Evolutionary conservation across 2,797 vertebrate genomes (phyloP).

Genomic region (Karalla daura): DNA sequence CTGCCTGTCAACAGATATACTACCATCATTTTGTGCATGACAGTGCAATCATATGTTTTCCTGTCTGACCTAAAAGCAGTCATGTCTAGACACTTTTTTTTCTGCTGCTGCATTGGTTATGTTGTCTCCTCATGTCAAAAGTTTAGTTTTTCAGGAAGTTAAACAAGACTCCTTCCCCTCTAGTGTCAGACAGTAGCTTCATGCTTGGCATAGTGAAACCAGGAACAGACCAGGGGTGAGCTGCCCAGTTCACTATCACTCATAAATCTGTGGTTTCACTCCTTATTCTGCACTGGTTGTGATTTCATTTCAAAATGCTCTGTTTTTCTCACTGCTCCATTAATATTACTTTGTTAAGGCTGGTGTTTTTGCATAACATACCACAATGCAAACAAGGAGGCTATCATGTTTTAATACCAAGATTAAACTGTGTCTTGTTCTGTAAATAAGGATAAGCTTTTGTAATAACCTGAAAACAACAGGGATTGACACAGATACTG

Average conservation of each 20-base stretch:
- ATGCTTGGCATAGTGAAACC: slow-evolving; percentile 68
- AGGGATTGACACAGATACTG: slow-evolving; percentile 77
- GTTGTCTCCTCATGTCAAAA: slow-evolving; percentile 75
- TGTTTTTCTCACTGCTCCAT: slow-evolving; percentile 16
- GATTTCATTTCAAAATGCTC: slow-evolving; percentile 8
- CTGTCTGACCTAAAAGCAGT: slow-evolving; percentile 75
- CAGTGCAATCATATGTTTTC: slow-evolving; percentile 72
- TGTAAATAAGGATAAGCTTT: slow-evolving; percentile 68
- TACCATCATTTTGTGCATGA: slow-evolving; percentile 60
- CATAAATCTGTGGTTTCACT: slow-evolving; percentile 53
- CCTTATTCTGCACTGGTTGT: slow-evolving; percentile 1
- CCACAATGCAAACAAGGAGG: slow-evolving; percentile 25
- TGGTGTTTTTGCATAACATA: slow-evolving; percentile 1
- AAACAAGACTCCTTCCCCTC: slow-evolving; percentile 74
- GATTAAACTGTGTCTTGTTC: slow-evolving; percentile 55
- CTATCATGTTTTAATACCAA: slow-evolving; percentile 45
- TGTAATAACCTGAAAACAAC: slow-evolving; percentile 51
- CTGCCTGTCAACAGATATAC: slow-evolving; percentile 60
- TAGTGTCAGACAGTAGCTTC: slow-evolving; percentile 67
- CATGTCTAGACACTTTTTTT: slow-evolving; percentile 81
- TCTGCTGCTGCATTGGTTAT: slow-evolving; percentile 68
- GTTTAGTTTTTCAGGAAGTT: slow-evolving; percentile 79
- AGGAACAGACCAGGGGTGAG: slow-evolving; percentile 64
- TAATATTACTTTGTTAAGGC: slow-evolving; percentile 9
- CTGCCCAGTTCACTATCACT: slow-evolving; percentile 65